A percentile compares a stretch with the other conserved stretches of the same genome.
Conservation (phyloP, 2,113 vertebrate species). For the Oenanthe oenanthe region DNA sequence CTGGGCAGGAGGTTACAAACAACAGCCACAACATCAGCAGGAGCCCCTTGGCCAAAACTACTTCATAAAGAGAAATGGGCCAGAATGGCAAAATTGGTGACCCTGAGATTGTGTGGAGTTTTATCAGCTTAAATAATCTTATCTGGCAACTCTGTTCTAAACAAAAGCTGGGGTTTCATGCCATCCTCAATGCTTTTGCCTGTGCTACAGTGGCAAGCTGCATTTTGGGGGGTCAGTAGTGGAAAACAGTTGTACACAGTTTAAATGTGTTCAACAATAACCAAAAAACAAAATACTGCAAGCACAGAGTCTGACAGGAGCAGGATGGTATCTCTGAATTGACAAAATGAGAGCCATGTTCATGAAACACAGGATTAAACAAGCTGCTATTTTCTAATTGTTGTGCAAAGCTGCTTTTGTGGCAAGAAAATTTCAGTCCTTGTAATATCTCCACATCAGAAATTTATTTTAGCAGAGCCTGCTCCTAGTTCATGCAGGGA, state of each 20-base stretch:
- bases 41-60: constrained; percentile 19
- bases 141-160: not conserved
- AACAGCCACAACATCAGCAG: not conserved
- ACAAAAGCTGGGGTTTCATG: not conserved
- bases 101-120: not conserved
- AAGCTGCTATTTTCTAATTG: not conserved
- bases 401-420: not conserved
- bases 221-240: not conserved
- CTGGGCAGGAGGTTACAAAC: not conserved
- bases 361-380: not conserved
- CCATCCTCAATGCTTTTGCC: not conserved
- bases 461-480: not conserved
- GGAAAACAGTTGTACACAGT: not conserved
- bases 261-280: not conserved
- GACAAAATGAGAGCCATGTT: not conserved
- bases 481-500: constrained; percentile 26
- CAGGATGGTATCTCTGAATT: not conserved
- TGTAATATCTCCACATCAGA: not conserved
- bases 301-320: not conserved
- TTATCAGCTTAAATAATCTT: constrained; percentile 35
- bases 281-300: not conserved
- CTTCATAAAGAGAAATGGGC: not conserved
- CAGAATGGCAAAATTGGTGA: not conserved
- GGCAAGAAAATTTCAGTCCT: not conserved
- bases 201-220: not conserved